phyloP scores from a whole-genome alignment of 2,888 invertebrate species.

The Listrodromus nycthemerus region DNA sequence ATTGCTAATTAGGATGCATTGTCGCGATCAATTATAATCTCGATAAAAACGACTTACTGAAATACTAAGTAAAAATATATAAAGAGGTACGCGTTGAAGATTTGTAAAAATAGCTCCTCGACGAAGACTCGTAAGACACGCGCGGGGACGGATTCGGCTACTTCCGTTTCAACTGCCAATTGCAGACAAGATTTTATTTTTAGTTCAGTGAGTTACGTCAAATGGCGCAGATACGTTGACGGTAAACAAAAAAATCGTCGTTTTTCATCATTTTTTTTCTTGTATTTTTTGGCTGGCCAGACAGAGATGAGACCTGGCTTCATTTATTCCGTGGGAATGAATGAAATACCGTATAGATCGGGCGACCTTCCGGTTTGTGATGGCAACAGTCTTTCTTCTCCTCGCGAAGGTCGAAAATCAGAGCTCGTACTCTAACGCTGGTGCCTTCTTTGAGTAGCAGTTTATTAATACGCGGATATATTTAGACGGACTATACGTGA shows the following conservation, averaged over 20 bases:
- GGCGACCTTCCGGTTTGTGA: not conserved
- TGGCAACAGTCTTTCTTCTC: not conserved
- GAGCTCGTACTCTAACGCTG: not conserved
- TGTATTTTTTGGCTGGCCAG: not conserved
- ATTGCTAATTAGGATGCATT: too few species aligned
- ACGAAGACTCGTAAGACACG: not conserved
- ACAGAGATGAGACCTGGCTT: conserved; percentile 34
- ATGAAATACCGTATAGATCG: conserved; percentile 52
- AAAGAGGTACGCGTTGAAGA: not conserved
- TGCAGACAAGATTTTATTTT: not conserved
- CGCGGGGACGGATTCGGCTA: not conserved
- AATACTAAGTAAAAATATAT: too few species aligned
- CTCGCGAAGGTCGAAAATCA: conserved; percentile 33
- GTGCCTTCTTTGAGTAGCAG: conserved; percentile 14
- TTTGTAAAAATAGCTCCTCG: conserved; percentile 28
- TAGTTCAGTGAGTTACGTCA: not conserved
- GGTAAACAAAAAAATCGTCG: not conserved
- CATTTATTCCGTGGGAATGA: conserved; percentile 57
- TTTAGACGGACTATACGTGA: conserved; percentile 24
- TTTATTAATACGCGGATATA: conserved; percentile 61
- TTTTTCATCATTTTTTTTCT: conserved; percentile 18
- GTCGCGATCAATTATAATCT: too few species aligned
- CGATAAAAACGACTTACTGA: too few species aligned
- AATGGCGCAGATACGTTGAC: not conserved
- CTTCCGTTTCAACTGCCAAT: conserved; percentile 8